phyloP scores from a whole-genome alignment of 1,140 invertebrate species.

The Pogonognathellus flavescens region DNA sequence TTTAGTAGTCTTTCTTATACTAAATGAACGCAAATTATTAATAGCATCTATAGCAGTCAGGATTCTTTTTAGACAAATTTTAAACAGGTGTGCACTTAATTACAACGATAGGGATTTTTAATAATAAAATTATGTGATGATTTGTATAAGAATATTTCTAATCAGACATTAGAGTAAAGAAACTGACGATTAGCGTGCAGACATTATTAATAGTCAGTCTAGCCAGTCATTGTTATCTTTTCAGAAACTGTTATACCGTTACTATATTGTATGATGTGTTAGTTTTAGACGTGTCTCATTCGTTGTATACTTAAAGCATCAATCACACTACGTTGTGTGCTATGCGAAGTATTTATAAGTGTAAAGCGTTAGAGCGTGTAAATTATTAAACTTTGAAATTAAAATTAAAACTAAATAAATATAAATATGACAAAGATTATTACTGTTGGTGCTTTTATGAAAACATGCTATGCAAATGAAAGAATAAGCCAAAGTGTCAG shows the following conservation, averaged over 20 bases:
- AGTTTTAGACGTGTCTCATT: too few relatives aligned
- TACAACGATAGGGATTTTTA: neutral
- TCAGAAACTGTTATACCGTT: neutral
- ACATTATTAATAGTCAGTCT: neutral
- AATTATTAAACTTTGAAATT: neutral
- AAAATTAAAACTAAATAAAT: neutral
- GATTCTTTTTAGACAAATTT: too few relatives aligned
- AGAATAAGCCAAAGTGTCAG: conserved; percentile 28
- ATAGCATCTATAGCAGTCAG: too few relatives aligned
- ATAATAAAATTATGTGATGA: neutral
- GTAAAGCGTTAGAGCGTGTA: neutral
- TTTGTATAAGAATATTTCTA: conserved; percentile 3
- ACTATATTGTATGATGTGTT: too few relatives aligned
- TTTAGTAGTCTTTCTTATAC: neutral
- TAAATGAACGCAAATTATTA: too few relatives aligned
- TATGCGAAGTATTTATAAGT: too few relatives aligned
- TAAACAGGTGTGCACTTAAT: neutral
- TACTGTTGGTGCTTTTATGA: conserved; percentile 37
- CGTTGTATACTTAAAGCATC: too few relatives aligned
- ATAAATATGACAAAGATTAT: conserved; percentile 18
- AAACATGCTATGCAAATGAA: conserved; percentile 38
- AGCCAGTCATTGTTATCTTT: conserved; percentile 4
- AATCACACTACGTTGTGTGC: too few relatives aligned
- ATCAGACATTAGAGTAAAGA: neutral
- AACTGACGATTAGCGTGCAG: neutral